Percentiles rank a stretch among this genome's conserved stretches.
These are phyloP conservation scores for Chaetophractus vellerosus DNA, from an alignment of 2,797 vertebrate genomes.

Conservation along the genomic window DNA sequence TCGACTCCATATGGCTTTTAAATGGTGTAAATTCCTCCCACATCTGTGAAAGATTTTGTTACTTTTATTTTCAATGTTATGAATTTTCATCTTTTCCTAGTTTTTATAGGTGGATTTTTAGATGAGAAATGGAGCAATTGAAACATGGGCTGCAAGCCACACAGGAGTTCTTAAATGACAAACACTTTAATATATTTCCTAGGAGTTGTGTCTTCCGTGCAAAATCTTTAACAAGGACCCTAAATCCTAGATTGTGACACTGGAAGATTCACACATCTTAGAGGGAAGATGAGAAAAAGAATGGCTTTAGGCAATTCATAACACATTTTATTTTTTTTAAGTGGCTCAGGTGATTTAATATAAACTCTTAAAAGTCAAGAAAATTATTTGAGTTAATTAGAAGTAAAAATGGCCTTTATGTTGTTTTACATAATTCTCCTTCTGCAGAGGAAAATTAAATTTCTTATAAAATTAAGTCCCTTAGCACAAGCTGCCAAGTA, in stretches of 20 bases:
- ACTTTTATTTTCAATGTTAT: neutral
- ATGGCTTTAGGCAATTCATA: neutral
- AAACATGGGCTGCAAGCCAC: neutral
- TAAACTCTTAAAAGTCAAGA: conserved; percentile 66
- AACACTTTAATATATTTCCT: conserved; percentile 48
- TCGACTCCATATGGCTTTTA: neutral
- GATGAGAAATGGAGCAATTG: neutral
- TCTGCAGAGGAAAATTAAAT: conserved; percentile 68
- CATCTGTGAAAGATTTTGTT: neutral
- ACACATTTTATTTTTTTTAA: neutral
- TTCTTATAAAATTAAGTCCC: conserved; percentile 77
- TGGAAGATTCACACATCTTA: neutral
- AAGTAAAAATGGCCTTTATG: conserved; percentile 74
- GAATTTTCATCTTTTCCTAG: conserved; percentile 16
- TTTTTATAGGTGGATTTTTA: conserved; percentile 1
- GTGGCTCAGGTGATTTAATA: conserved; percentile 55
- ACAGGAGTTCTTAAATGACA: neutral
- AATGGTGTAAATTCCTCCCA: neutral
- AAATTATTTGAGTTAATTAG: conserved; percentile 72
- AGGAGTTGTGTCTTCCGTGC: neutral
- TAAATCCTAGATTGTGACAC: conserved; percentile 21
- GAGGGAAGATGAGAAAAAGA: neutral
- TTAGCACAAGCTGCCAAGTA: conserved; percentile 66
- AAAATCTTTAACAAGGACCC: conserved; percentile 50
- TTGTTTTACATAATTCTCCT: conserved; percentile 69